Conservation (phyloP, 2,113 vertebrate species). For the Sturnira hondurensis region DNA sequence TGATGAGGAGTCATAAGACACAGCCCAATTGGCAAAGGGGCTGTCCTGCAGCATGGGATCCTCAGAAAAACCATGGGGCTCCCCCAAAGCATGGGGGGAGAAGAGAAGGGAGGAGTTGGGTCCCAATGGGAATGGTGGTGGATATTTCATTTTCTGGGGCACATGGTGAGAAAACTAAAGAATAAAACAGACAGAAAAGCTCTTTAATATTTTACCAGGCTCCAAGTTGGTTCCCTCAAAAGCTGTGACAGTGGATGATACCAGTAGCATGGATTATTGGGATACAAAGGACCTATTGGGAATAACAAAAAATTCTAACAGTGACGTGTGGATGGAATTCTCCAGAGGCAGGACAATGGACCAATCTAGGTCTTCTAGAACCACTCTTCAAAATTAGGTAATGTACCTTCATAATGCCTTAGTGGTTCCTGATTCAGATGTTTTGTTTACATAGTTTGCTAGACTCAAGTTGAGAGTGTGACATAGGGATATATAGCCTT, state of each 20-base stretch:
- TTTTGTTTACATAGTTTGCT: neutral
- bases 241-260: constrained; percentile 4
- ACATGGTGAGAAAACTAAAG: constrained; percentile 76
- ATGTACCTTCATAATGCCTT: neutral
- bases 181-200: constrained; percentile 63
- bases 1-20: constrained; percentile 85
- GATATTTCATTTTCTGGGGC: constrained; percentile 88
- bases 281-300: constrained; percentile 48
- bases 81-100: constrained; percentile 77
- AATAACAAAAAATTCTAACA: constrained; percentile 49
- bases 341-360: neutral
- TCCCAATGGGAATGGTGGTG: constrained; percentile 84
- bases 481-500: neutral
- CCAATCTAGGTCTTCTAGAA: neutral
- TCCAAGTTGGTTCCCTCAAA: neutral
- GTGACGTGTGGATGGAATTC: neutral
- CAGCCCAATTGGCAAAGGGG: constrained; percentile 88
- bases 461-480: neutral
- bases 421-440: neutral
- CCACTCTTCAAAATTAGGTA: constrained; percentile 1
- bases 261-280: neutral
- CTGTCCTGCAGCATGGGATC: constrained; percentile 85
- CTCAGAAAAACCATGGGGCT: constrained; percentile 83
- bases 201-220: constrained; percentile 60
- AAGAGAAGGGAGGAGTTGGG: constrained; percentile 83